Evolutionary conservation across 2,797 vertebrate species (phyloP).

Genomic region (Phoeniculus purpureus): DNA sequence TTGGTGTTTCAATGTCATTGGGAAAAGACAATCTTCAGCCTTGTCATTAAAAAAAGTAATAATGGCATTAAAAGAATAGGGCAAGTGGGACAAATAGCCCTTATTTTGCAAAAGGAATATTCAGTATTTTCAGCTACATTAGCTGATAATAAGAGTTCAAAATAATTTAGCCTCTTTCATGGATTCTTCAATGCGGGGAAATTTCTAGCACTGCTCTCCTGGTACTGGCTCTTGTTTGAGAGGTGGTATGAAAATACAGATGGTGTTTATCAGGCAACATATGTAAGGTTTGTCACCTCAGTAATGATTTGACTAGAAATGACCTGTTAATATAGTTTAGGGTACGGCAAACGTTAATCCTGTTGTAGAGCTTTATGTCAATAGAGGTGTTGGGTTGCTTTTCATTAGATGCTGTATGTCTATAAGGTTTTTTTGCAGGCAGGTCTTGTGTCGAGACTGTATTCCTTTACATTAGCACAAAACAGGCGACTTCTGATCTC

Average conservation of each 20-base stretch:
- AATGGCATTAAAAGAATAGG: not conserved
- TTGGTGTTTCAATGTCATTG: not conserved
- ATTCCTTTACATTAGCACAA: not conserved
- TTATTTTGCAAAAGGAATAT: not conserved
- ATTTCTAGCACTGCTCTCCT: not conserved
- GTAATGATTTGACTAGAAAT: not conserved
- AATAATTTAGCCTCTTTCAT: not conserved
- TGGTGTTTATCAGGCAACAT: not conserved
- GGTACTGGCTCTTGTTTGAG: not conserved
- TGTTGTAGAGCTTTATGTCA: not conserved
- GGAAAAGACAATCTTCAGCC: not conserved
- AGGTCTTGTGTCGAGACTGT: not conserved
- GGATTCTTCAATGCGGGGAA: not conserved
- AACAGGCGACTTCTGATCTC: constrained; percentile 7
- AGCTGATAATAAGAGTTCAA: not conserved
- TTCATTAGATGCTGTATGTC: not conserved
- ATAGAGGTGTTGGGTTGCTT: not conserved
- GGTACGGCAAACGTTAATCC: not conserved
- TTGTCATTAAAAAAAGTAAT: not conserved
- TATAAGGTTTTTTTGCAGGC: not conserved
- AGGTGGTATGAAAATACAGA: not conserved
- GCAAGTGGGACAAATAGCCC: not conserved
- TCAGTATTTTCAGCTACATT: not conserved
- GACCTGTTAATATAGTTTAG: not conserved
- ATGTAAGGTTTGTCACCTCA: not conserved